These are phyloP conservation scores for Caenorhabditis afra DNA, from an alignment of 2,888 invertebrate genomes.

Conservation along the genomic window DNA sequence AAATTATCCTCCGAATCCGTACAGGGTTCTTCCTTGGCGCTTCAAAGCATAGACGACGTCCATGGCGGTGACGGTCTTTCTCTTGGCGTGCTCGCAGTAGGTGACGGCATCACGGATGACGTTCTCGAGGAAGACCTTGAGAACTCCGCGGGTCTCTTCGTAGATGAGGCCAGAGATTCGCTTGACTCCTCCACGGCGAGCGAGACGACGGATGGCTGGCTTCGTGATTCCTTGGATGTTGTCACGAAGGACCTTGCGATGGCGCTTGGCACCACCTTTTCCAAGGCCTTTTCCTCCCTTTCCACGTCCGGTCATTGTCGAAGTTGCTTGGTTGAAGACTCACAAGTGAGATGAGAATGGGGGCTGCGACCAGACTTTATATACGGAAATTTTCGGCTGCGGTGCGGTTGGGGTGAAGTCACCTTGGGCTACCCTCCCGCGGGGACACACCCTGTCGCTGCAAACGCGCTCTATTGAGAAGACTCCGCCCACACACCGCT, in stretches of 20 bases:
- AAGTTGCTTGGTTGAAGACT: too few species aligned
- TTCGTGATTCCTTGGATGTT: conserved; percentile 75
- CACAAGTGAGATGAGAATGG: too few species aligned
- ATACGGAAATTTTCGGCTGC: too few species aligned
- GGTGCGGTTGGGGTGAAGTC: too few species aligned
- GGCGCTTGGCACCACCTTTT: conserved; percentile 89
- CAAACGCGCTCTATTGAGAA: too few species aligned
- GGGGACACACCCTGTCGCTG: too few species aligned
- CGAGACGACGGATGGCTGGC: conserved; percentile 82
- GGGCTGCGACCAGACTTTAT: too few species aligned
- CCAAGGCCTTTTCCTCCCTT: conserved; percentile 89
- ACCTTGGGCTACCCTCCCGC: too few species aligned
- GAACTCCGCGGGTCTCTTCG: conserved; percentile 64
- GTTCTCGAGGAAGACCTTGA: conserved; percentile 88
- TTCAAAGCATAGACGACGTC: conserved; percentile 86
- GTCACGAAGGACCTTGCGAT: conserved; percentile 81
- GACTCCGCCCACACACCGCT: too few species aligned
- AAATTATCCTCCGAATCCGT: conserved; percentile 76
- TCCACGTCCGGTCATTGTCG: conserved; percentile 85
- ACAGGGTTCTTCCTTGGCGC: conserved; percentile 77
- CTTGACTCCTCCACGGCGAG: conserved; percentile 82
- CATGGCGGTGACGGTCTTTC: conserved; percentile 92
- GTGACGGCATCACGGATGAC: conserved; percentile 91
- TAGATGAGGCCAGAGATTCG: conserved; percentile 78
- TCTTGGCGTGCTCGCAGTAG: conserved; percentile 91